Conservation (phyloP, 2,113 vertebrate species). For the Strix aluco region DNA sequence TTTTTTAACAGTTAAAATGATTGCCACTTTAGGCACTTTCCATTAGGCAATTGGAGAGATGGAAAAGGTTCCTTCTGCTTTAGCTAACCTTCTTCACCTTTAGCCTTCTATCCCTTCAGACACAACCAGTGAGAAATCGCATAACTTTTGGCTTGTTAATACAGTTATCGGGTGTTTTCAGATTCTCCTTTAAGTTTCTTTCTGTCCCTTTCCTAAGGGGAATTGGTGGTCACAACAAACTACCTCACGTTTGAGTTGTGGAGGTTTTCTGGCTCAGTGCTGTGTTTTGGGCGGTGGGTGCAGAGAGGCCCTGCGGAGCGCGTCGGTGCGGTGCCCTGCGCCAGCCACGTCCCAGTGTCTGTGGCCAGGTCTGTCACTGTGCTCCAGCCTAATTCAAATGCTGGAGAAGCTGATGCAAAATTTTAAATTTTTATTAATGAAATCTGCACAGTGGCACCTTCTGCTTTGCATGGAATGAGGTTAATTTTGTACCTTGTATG, state of each 20-base stretch:
- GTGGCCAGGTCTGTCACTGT: background rate
- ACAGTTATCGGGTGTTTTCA: background rate
- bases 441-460: background rate
- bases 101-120: background rate
- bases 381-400: background rate
- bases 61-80: background rate
- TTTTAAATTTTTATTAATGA: background rate
- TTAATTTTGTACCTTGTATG: background rate
- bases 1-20: background rate
- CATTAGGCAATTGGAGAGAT: background rate
- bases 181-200: background rate
- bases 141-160: background rate
- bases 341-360: background rate
- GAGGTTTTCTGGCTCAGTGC: background rate
- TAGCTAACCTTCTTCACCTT: background rate
- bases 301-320: rapidly evolving
- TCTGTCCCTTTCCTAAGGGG: background rate
- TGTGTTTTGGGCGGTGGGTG: background rate
- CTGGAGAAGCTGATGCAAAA: background rate
- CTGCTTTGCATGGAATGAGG: background rate
- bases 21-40: background rate
- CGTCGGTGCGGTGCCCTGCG: background rate
- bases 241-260: background rate
- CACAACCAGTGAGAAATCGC: background rate
- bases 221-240: background rate